Conservation (phyloP, 1,140 invertebrate species). For the Goniozus legneri region DNA sequence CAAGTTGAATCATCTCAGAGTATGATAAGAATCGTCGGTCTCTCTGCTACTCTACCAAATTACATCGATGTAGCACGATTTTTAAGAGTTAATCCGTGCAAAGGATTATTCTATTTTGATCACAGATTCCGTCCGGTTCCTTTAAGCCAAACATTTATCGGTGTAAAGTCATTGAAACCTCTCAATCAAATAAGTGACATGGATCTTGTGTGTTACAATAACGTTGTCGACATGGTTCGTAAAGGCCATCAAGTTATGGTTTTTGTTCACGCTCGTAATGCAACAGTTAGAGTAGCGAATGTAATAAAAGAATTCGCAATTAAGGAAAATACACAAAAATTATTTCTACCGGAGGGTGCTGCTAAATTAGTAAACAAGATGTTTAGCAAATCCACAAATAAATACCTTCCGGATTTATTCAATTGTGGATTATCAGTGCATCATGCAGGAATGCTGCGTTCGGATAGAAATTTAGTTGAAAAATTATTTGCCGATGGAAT, state of each 20-base stretch:
- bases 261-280: constrained; percentile 97
- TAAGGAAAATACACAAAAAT: constrained; percentile 67
- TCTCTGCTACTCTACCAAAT: constrained; percentile 97
- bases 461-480: constrained; percentile 82
- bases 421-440: constrained; percentile 88
- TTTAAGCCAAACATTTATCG: constrained; percentile 87
- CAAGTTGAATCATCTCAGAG: constrained; percentile 93
- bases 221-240: constrained; percentile 81
- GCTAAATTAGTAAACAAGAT: constrained; percentile 61
- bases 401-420: constrained; percentile 78
- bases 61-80: constrained; percentile 96
- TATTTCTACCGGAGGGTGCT: constrained; percentile 66
- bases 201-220: constrained; percentile 93
- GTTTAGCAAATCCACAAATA: constrained; percentile 71
- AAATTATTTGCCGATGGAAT: constrained; percentile 84
- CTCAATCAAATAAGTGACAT: constrained; percentile 80
- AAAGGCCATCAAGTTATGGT: constrained; percentile 97
- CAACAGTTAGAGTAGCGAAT: constrained; percentile 84
- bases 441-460: constrained; percentile 91
- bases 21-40: constrained; percentile 96
- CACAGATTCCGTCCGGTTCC: constrained; percentile 94
- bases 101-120: constrained; percentile 97
- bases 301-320: constrained; percentile 73
- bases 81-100: constrained; percentile 87
- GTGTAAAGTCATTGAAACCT: constrained; percentile 78